These are phyloP conservation scores for Blastobasis adustella DNA, from an alignment of 2,888 invertebrate species.

Conservation along the genomic window DNA sequence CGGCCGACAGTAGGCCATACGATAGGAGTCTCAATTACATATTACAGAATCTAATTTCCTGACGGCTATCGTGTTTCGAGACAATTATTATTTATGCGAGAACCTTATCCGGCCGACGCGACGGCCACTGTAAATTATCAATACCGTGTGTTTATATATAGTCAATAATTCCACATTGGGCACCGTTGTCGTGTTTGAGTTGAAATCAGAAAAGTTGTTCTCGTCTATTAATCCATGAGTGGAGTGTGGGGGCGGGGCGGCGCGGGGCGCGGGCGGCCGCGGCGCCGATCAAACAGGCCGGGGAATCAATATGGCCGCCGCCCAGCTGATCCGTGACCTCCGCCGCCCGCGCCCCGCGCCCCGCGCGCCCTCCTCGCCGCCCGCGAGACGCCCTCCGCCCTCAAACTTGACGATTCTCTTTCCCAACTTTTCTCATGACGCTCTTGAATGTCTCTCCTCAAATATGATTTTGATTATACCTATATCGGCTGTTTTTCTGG, in stretches of 20 bases:
- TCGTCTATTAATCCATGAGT: slow-evolving; percentile 64
- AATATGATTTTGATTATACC: background rate
- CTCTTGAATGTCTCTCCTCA: slow-evolving; percentile 24
- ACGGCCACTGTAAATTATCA: too few species aligned
- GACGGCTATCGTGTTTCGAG: too few species aligned
- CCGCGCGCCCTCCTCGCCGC: slow-evolving; percentile 20
- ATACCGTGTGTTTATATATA: too few species aligned
- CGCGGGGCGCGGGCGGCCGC: slow-evolving; percentile 39
- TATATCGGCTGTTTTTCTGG: background rate
- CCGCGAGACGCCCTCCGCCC: slow-evolving; percentile 30
- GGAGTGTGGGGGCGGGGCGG: slow-evolving; percentile 30
- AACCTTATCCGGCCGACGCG: too few species aligned
- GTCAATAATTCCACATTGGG: slow-evolving; percentile 14
- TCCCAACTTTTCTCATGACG: slow-evolving; percentile 49
- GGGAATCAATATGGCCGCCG: slow-evolving; percentile 74
- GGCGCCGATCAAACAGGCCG: slow-evolving; percentile 71
- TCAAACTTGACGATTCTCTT: slow-evolving; percentile 56
- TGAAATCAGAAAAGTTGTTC: slow-evolving; percentile 74
- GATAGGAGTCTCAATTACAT: too few species aligned
- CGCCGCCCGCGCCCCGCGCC: slow-evolving; percentile 41
- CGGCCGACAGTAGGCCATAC: too few species aligned
- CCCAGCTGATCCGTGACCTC: slow-evolving; percentile 74
- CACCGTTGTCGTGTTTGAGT: slow-evolving; percentile 55
- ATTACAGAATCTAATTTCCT: too few species aligned
- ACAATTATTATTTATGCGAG: too few species aligned